A percentile compares a stretch with the other conserved stretches of the same genome.
These are phyloP conservation scores for Apaloderma vittatum DNA, from an alignment of 2,113 vertebrate species.

Conservation along the genomic window DNA sequence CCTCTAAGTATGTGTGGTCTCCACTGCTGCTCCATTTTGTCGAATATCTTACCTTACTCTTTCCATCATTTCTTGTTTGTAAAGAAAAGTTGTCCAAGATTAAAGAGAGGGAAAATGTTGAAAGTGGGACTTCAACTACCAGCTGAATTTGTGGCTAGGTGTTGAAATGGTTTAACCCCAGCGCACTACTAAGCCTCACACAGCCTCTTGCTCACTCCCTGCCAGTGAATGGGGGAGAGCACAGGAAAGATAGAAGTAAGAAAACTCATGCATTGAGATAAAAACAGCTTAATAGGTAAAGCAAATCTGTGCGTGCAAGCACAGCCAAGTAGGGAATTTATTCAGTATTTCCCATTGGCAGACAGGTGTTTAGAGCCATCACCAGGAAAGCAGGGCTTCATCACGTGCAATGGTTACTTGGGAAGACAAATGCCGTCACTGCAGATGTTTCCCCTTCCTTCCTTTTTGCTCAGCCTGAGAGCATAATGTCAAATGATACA, in stretches of 20 bases:
- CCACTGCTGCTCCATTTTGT: background rate
- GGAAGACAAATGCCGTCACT: background rate
- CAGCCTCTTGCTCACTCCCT: background rate
- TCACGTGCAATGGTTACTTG: fast-evolving
- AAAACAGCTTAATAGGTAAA: background rate
- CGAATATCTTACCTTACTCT: background rate
- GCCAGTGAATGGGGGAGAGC: background rate
- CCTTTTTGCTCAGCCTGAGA: too few relatives aligned
- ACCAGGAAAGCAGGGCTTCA: background rate
- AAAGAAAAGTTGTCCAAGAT: background rate
- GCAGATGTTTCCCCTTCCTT: fast-evolving
- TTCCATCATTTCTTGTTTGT: background rate
- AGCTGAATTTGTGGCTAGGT: background rate
- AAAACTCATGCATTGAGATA: background rate
- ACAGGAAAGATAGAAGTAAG: background rate
- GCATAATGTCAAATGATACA: background rate
- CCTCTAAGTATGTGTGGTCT: background rate
- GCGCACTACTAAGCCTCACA: background rate
- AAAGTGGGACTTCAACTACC: background rate
- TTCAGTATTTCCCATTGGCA: background rate
- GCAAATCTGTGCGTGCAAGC: fast-evolving
- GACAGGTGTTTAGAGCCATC: background rate
- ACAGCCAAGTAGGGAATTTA: background rate
- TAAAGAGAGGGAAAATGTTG: background rate
- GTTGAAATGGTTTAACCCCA: fast-evolving